A percentile compares a stretch with the other conserved stretches of the same genome.
Evolutionary conservation across 2,113 vertebrate genomes (phyloP).

Genomic region (Thalassarche chlororhynchos): DNA sequence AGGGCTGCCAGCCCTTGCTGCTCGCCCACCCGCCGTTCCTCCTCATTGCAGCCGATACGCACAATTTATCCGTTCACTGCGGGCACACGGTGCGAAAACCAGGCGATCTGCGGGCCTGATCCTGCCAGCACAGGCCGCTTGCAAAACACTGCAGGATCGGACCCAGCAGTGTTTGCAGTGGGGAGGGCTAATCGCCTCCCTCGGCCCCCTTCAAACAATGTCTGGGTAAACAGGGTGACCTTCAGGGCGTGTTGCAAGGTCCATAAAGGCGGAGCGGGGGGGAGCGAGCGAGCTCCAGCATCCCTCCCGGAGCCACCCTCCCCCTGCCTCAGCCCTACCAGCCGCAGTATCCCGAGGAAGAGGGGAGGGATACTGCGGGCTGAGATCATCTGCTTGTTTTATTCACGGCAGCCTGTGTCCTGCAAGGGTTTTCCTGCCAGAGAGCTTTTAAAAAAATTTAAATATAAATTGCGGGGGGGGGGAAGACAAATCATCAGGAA

Average conservation of each 20-base stretch:
- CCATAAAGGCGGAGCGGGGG: background rate
- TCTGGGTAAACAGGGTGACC: slow-evolving; percentile 59
- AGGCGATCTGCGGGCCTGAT: background rate
- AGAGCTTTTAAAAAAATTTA: background rate
- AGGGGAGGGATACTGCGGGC: background rate
- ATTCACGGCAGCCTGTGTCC: background rate
- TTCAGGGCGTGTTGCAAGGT: slow-evolving; percentile 46
- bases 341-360: background rate
- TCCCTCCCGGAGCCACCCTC: background rate
- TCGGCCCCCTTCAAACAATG: background rate
- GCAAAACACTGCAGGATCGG: background rate
- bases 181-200: background rate
- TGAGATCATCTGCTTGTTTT: slow-evolving; percentile 20
- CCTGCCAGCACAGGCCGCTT: background rate
- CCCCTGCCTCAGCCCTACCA: background rate
- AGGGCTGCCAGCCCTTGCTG: background rate
- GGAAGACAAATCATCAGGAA: background rate
- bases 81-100: background rate
- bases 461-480: background rate
- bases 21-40: background rate
- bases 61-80: fast-evolving
- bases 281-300: background rate
- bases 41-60: fast-evolving
- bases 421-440: background rate
- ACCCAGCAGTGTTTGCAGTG: background rate